Base-by-base conservation (phyloP, 2,113 vertebrate genomes). In the Pseudorasbora parva region DNA sequence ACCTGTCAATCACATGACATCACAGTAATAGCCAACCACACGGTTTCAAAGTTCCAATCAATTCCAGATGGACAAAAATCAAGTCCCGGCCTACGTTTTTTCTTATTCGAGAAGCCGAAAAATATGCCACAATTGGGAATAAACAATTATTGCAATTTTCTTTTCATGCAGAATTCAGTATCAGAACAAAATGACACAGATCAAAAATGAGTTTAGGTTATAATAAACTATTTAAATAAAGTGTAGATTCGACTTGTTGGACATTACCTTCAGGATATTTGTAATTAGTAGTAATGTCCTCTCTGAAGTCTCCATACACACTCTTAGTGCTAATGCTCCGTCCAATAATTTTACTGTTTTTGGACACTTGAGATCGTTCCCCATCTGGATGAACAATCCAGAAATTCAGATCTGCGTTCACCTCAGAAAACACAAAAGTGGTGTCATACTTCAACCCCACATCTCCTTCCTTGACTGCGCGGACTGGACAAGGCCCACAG, bases 291-390 rank as follows among this genome's bases (percentile, higher is more conserved):
- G 94, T 95, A 78, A 95, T 73, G 12, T 95, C 93, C 66, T 95
- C 92, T 85, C 94, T 91, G 66, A 79, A 0, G 56, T 95, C 87
- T 1, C 93, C 88, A 1, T 93, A 91, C 27, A 91, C 84, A 83
- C 94, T 94, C 87, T 95, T 95, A 81, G 94, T 95, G 91, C 94
- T 95, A 91, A 95, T 95, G 84, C 92, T 93, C 33, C 37, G 89
- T 14, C 95, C 95, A 66, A 95, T 91, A 2, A 17, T 59, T 4
- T 41, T 43, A 19, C 79, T 57, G 81, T 90, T 81, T 33, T 89
- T 51, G 1, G 82, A 86, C 19, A 64, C 91, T 87, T 89, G 91
- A 41, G 64, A 68, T 23, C 80, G 78, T 21, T 66, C 51, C 2
- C 93, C 94, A 17, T 92, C 85, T 23, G 15, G 11, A 14, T 82